These are phyloP conservation scores for Myiopsitta monachus DNA, from an alignment of 2,113 vertebrate species.

Conservation along the genomic window DNA sequence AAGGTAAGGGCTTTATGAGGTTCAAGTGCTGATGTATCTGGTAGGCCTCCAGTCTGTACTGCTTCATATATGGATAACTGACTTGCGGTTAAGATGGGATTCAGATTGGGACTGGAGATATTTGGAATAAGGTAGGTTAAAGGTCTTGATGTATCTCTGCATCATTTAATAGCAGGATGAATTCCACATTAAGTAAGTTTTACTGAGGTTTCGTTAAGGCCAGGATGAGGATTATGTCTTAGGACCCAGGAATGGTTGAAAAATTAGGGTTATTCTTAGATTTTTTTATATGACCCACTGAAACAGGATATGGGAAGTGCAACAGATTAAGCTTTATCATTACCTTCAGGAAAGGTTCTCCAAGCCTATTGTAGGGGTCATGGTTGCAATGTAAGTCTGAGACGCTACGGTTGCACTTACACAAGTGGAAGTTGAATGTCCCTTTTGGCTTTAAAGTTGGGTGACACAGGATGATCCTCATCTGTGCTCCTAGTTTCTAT, in stretches of 20 bases:
- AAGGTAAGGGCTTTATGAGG: neutral
- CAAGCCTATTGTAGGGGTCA: neutral
- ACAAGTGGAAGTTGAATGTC: neutral
- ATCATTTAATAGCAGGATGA: neutral
- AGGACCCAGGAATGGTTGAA: neutral
- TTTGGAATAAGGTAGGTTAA: neutral
- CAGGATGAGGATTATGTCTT: neutral
- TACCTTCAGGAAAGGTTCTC: neutral
- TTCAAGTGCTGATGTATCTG: neutral
- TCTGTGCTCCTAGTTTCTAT: neutral
- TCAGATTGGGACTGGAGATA: neutral
- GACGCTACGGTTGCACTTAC: neutral
- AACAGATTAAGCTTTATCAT: neutral
- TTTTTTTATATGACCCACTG: neutral
- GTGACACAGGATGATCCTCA: neutral
- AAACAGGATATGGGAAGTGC: neutral
- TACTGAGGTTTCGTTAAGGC: neutral
- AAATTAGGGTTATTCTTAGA: neutral
- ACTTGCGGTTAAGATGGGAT: neutral
- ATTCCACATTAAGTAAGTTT: neutral
- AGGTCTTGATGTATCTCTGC: neutral
- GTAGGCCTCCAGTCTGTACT: neutral
- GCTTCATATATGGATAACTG: fast-evolving
- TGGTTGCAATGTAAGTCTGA: neutral
- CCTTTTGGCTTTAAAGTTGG: neutral